Conservation (phyloP, 2,797 vertebrate genomes). For the Chelon labrosus region DNA sequence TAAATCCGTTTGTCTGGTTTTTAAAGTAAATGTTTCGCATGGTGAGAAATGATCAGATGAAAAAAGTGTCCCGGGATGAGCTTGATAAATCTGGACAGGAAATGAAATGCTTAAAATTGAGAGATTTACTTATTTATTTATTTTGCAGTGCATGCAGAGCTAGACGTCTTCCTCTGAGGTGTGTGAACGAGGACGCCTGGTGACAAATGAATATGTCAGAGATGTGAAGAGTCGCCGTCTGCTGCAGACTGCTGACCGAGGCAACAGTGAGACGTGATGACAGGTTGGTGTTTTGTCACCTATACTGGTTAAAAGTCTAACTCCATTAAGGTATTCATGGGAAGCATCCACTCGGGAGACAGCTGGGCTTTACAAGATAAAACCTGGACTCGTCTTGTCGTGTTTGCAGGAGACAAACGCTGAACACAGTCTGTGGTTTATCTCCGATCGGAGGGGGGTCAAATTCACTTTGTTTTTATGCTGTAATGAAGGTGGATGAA, state of each 20-base stretch:
- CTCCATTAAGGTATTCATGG: slow-evolving; percentile 34
- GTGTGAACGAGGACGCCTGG: too few relatives aligned
- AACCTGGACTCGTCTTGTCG: not conserved
- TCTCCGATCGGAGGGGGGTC: slow-evolving; percentile 1
- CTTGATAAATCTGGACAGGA: too few relatives aligned
- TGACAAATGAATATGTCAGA: slow-evolving; percentile 37
- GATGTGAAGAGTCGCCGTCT: not conserved
- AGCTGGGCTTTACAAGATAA: not conserved
- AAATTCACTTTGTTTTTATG: slow-evolving; percentile 36
- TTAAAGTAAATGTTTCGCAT: too few relatives aligned
- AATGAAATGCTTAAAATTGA: too few relatives aligned
- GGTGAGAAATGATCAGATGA: too few relatives aligned
- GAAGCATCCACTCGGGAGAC: not conserved
- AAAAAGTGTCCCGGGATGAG: too few relatives aligned
- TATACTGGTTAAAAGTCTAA: not conserved
- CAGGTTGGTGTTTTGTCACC: slow-evolving; percentile 25
- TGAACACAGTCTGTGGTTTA: slow-evolving; percentile 33
- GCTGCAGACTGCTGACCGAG: slow-evolving; percentile 8
- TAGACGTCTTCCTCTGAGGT: too few relatives aligned
- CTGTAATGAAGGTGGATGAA: slow-evolving; percentile 44
- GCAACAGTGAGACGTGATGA: not conserved
- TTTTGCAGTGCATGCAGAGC: too few relatives aligned
- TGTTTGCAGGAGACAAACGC: slow-evolving; percentile 34
- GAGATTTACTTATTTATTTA: too few relatives aligned
- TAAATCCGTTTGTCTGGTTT: too few relatives aligned